These are phyloP conservation scores for Vulpes vulpes DNA, from an alignment of 2,113 vertebrate species.

Conservation along the genomic window DNA sequence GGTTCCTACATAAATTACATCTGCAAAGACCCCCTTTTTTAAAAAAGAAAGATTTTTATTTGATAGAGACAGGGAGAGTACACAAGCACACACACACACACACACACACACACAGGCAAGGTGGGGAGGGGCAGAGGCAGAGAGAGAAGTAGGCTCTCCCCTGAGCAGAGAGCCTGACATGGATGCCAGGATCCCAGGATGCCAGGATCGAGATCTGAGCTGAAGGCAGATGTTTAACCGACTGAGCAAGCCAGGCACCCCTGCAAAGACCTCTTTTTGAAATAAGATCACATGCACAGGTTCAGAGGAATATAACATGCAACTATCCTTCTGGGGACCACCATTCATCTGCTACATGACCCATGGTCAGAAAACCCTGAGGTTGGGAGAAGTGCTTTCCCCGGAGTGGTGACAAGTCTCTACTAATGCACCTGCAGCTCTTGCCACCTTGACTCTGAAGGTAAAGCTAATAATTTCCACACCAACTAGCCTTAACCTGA, in stretches of 20 bases:
- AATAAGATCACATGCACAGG: not conserved
- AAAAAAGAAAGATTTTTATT: too few species aligned
- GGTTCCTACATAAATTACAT: not conserved
- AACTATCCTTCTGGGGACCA: not conserved
- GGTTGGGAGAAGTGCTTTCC: not conserved
- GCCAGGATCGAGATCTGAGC: too few species aligned
- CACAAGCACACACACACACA: too few species aligned
- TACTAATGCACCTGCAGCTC: not conserved
- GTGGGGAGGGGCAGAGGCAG: too few species aligned
- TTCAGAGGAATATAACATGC: not conserved
- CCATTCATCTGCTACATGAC: not conserved
- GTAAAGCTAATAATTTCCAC: not conserved
- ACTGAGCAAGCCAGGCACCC: too few species aligned
- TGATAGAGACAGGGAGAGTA: too few species aligned
- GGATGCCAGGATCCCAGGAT: too few species aligned
- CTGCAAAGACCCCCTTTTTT: not conserved
- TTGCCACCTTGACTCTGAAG: not conserved
- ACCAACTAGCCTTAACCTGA: not conserved
- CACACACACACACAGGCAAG: too few species aligned
- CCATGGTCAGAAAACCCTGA: not conserved
- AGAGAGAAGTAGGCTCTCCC: too few species aligned
- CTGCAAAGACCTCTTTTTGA: not conserved
- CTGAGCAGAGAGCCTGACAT: too few species aligned
- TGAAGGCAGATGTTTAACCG: too few species aligned
- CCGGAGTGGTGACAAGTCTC: not conserved